Evolutionary conservation across 2,888 invertebrate genomes (phyloP), one percentile per base, ranked within the genome.

Genomic region (Orthonychiurus folsomi): DNA sequence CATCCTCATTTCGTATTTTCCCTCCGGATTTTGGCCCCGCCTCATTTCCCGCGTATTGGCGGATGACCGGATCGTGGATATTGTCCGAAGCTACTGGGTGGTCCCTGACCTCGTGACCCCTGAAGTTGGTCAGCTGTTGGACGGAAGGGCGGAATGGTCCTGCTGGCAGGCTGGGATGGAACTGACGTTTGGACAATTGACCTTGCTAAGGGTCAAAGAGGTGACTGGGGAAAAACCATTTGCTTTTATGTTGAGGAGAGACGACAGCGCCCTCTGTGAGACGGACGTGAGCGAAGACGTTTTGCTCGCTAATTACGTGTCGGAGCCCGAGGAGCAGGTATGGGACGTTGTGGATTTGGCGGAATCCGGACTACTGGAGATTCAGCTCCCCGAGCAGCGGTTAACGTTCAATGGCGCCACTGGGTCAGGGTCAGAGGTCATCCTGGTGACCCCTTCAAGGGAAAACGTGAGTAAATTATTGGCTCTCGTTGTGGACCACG

Each of bases 1-100:
- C 60, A 80, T 99, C 18, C 82, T 97, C 12, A 87, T 97, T 85
- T 93, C 95, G 0, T 99, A 99, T 79, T 93, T 97, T 76, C 99
- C 99, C 1, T 89, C 92, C 68, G 97, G 97, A 1, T 97, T 99
- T 80, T 99, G 97, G 96, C 89, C 96, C 0, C 81, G 97, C 1
- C 82, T 99, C 24, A 88, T 93, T 66, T 91, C 94, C 53, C 59
- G 66, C n/a, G 57, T 66, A n/a, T 79, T 96, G 62, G 93, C 93
- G 0, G 96, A 96, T 76, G 86, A 89, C 69, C 84, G 87, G 37
- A 86, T 93, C 21, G 85, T 87, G 0, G 87, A 87, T 66, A 87
- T 89, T 15, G 86, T 91, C 0, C 81, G 87, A 69, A 81, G 83
- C 0, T 85, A 88, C 37, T 15, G 37, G 9, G 9, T 37, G 5